Evolutionary conservation across 2,797 vertebrate species (phyloP), one percentile per base, ranked within the genome.

Genomic region (Clangula hyemalis): DNA sequence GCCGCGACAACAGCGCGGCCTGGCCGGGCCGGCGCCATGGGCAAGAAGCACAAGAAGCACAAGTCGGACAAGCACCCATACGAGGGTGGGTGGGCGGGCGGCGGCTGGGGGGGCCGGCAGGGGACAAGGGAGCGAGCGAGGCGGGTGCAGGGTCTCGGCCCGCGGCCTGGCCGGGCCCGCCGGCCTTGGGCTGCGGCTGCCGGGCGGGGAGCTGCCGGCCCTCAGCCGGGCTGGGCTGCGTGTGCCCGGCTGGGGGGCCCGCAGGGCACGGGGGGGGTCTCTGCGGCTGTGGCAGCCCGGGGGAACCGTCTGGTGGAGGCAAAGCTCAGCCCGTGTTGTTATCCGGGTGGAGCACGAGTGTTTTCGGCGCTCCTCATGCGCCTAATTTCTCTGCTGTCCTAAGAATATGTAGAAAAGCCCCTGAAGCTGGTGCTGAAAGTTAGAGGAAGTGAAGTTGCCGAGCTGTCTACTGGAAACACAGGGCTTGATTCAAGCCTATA

Each of bases 21-120:
- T 95, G 73, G 78, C 61, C 90, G 86, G 87, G 83, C 87, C 61
- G 93, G 97, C 97, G 98, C 97, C 95, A 99, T 99, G 99, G 99
- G 99, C 82, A 99, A 99, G 98, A 99, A 99, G 89, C 99, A 99
- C 96, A 99, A 99, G 97, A 99, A 99, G 89, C 99, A 99, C 94
- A 99, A 99, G 97, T 98, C 99, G 75, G 99, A 99, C 54, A 99
- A 99, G 94, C 99, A 99, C 90, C 97, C 98, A 84, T 98, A 98
- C 94, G 99, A 99, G 97, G 99, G 99, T 99, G 97, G 96, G 95
- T 49, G 80, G 5, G 57, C 3, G 7, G 24, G 22, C 47, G 14
- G 13, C n/a, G 47, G 22, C 8, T 20, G 24, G 10, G 4, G 8
- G 60, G 6, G 8, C 24, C 4, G 41, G 8, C 5, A 24, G 19